A percentile compares a stretch with the other conserved stretches of the same genome.
Evolutionary conservation across 2,113 vertebrate genomes (phyloP).

Genomic region (Neotragus moschatus): DNA sequence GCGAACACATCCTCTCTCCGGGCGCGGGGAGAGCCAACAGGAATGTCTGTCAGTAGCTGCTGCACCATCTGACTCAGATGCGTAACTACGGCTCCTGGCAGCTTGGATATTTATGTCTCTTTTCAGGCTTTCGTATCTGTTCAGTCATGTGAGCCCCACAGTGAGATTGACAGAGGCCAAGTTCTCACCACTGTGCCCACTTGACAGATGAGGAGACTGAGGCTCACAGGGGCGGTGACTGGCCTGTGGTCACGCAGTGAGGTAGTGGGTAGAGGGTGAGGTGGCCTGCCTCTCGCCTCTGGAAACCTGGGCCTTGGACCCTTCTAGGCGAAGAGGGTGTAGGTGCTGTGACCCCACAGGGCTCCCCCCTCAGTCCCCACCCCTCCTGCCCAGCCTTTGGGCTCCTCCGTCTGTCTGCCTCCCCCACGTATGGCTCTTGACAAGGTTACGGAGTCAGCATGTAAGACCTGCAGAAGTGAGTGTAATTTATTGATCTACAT

Average conservation of each 20-base stretch:
- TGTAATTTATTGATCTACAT: conserved; percentile 73
- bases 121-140: not conserved
- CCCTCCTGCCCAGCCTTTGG: not conserved
- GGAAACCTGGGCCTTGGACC: not conserved
- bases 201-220: not conserved
- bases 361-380: not conserved
- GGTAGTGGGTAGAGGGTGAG: not conserved
- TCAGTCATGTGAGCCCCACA: not conserved
- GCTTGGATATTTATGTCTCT: not conserved
- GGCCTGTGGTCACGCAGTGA: not conserved
- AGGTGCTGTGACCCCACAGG: not conserved
- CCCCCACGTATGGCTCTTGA: conserved; percentile 27
- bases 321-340: not conserved
- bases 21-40: not conserved
- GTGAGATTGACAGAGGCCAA: not conserved
- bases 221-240: not conserved
- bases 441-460: conserved; percentile 67
- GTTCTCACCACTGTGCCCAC: not conserved
- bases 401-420: not conserved
- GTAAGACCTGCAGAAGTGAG: conserved; percentile 63
- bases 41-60: not conserved
- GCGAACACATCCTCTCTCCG: accelerated
- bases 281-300: not conserved
- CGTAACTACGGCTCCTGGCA: accelerated
- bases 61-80: accelerated